Evolutionary conservation across 2,113 vertebrate genomes (phyloP).

Genomic region (Campylomormyrus tamandua): DNA sequence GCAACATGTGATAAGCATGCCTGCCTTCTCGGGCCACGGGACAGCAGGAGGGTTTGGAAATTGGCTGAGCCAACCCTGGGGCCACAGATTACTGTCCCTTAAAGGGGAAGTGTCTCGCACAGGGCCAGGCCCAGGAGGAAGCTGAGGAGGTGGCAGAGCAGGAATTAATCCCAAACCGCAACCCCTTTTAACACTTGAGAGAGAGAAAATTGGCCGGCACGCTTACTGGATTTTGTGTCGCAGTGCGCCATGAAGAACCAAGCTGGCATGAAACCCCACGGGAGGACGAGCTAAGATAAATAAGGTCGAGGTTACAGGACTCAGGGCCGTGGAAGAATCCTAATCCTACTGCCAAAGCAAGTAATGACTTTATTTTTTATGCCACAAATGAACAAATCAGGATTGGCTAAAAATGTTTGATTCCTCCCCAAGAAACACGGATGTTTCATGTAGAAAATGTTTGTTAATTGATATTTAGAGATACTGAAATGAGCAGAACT

Average conservation of each 20-base stretch:
- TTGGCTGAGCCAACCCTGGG: slow-evolving; percentile 31
- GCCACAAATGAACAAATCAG: not conserved
- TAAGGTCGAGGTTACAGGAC: not conserved
- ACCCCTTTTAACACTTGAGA: not conserved
- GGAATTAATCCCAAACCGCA: not conserved
- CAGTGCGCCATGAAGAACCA: not conserved
- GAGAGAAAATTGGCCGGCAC: not conserved
- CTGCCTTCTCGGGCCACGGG: slow-evolving; percentile 30
- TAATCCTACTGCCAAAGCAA: not conserved
- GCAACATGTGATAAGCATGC: slow-evolving; percentile 13
- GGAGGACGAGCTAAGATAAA: not conserved
- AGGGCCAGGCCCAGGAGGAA: not conserved
- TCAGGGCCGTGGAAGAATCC: not conserved
- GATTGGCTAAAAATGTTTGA: not conserved
- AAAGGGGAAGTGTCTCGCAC: not conserved
- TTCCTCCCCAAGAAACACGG: not conserved
- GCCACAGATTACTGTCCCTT: slow-evolving; percentile 1
- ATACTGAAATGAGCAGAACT: not conserved
- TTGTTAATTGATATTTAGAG: not conserved
- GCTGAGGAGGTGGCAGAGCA: not conserved
- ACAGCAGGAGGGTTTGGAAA: slow-evolving; percentile 40
- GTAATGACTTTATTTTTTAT: not conserved
- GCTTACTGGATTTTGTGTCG: not conserved
- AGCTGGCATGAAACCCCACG: not conserved
- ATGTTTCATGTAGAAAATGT: not conserved